phyloP scores from a whole-genome alignment of 2,113 vertebrate genomes.

The Microtus richardsoni region DNA sequence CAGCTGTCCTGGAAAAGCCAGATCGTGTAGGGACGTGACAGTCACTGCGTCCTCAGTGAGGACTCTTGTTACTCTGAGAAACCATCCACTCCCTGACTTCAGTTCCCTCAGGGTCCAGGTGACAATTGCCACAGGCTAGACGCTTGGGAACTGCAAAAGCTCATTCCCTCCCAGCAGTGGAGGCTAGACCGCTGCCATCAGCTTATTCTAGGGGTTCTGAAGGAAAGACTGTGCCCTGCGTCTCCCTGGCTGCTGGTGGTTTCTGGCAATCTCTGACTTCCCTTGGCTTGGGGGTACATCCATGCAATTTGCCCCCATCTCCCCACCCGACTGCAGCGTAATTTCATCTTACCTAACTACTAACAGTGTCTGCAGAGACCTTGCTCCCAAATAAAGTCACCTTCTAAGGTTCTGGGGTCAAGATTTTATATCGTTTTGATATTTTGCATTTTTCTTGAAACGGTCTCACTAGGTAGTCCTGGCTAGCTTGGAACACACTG shows the following conservation, averaged over 20 bases:
- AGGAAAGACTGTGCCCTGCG: fast-evolving
- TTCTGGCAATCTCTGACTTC: background rate
- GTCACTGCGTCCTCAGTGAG: background rate
- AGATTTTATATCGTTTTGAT: background rate
- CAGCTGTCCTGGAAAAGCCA: background rate
- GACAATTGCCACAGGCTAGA: background rate
- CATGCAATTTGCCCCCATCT: background rate
- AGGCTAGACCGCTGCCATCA: background rate
- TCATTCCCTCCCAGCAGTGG: background rate
- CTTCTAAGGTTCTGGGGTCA: background rate
- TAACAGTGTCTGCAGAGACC: background rate
- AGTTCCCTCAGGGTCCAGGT: background rate
- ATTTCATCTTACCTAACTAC: background rate
- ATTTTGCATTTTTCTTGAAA: background rate
- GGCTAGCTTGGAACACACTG: background rate
- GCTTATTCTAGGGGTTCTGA: background rate
- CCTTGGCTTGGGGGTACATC: background rate
- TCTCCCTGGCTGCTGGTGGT: background rate
- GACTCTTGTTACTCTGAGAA: background rate
- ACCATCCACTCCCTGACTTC: background rate
- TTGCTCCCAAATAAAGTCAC: background rate
- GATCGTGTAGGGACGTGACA: background rate
- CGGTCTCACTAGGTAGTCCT: background rate
- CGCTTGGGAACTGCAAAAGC: background rate
- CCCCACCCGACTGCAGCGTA: no score